Evolutionary conservation across 2,797 vertebrate genomes (phyloP), one percentile per base, ranked within the genome.

Genomic region (Aphelocoma californica): DNA sequence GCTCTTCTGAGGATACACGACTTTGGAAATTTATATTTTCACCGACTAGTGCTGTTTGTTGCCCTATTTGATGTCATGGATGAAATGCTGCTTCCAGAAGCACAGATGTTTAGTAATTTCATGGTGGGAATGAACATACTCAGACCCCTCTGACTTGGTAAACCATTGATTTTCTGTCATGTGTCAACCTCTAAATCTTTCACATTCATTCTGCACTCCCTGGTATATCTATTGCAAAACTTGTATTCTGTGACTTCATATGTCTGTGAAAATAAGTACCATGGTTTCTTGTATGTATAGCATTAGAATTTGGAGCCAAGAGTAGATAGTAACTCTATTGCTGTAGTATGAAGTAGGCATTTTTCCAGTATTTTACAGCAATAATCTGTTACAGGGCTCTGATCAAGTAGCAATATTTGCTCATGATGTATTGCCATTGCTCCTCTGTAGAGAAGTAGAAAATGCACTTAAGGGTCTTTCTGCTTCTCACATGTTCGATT

Each of bases 401-500:
- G 72, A 88, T 48, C 36, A 42, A 77, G 69, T 84, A 67, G 53
- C 48, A 74, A 1, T 84, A 79, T 70, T 88, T 86, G 70, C 42
- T 86, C 23, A 29, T n/a, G 70, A 84, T 77, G 10, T 64, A 50
- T 70, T 45, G 34, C 34, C 16, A 9, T 42, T 93, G 53, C 75
- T 85, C 31, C 48, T 82, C 40, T 78, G 7, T 79, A 15, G 61
- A 72, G 45, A 60, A 70, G 58, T 32, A 69, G 81, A 86, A 93
- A 93, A 86, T 53, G 42, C 53, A 92, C 71, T 92, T 81, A 21
- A 70, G 77, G 32, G 56, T 88, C 73, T 91, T 91, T 60, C 77
- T 92, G 40, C 40, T 86, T 90, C 80, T 90, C 83, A 64, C 53
- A 16, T 90, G 80, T 96, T 92, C 7, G 7, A 86, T 97, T 94